Evolutionary conservation across 1,140 invertebrate genomes (phyloP), one percentile per base, ranked within the genome.

Genomic region (Drosophila watanabei): DNA sequence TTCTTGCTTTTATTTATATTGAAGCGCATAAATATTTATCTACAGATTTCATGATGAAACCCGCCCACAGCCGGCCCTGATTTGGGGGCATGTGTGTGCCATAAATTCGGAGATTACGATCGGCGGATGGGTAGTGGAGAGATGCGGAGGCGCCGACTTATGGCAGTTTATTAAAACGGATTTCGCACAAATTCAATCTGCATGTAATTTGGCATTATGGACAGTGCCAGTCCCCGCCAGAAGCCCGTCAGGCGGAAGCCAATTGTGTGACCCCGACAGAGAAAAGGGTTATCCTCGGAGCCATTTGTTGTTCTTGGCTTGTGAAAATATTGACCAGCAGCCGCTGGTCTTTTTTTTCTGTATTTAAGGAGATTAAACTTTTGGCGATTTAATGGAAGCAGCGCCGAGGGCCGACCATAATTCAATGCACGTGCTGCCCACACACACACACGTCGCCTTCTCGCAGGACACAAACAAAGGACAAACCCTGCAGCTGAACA

Each of bases 81-180:
- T 57, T 51, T 45, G 66, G 48, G 52, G 59, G 41, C 46, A 52
- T 58, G 49, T 80, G 52, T 60, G 56, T 61, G 75, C 75, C 76
- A 87, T 84, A 84, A 68, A 88, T 82, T 82, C 72, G 41, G 63
- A 63, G 86, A 90, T 91, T 79, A 82, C 62, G 79, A 91, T 87
- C 76, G 24, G n/a, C 5, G 33, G 18, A n/a, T 10, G n/a, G 28
- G 32, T 8, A 14, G 37, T 9, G 30, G 5, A 14, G 20, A 39
- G 24, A n/a, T n/a, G 49, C 28, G 33, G 30, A 37, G 33, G 30
- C 5, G 72, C 41, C 79, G 79, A 86, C 66, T 82, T 86, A 63
- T 85, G 78, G 68, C 86, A 85, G 85, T 90, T 90, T 89, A 82
- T 90, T 86, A 82, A 90, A 90, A 79, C 63, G 85, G 60, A 82